Evolutionary conservation across 2,113 vertebrate species (phyloP), one percentile per base, ranked within the genome.

Genomic region (Oreamnos americanus): DNA sequence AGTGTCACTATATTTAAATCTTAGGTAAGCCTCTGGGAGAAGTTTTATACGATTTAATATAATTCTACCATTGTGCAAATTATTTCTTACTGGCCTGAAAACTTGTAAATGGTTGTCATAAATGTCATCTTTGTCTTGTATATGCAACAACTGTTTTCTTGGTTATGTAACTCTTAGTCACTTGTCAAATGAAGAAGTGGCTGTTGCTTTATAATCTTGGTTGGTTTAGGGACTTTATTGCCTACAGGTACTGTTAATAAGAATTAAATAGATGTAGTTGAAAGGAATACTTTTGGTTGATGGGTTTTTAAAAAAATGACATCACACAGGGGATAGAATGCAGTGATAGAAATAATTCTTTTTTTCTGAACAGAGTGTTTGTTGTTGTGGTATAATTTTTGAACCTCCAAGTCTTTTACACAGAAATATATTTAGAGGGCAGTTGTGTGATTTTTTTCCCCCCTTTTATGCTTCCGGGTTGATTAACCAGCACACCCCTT

Each of bases 151-250:
- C 91, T 79, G 36, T 28, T 97, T 92, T 95, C 55, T 93, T 62
- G 71, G 15, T 94, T 97, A 53, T 92, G 21, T 85, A 93, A 95
- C 47, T 43, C 3, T 93, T 98, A 86, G 14, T 94, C 43, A 90
- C 9, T 47, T 97, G 94, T 95, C 81, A 98, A 53, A 79, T 91
- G 60, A 84, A 94, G 81, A 94, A 90, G 87, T 90, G 82, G 51
- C 36, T 53, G 2, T 92, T 84, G 55, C 74, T 90, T 84, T 95
- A 43, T 74, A 93, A 90, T 96, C 33, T 86, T 74, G 25, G 11
- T 93, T 91, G 78, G 49, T 95, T 88, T 94, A 76, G 64, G 76
- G 5, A 67, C 15, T 96, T 90, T 94, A 84, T 85, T 94, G 47
- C 90, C 28, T 71, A 36, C 28, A 87, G 85, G 62, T 39, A 58